Percentiles rank a stretch among this genome's conserved stretches.
phyloP scores from a whole-genome alignment of 2,888 invertebrate genomes.

The Corythucha ciliata region DNA sequence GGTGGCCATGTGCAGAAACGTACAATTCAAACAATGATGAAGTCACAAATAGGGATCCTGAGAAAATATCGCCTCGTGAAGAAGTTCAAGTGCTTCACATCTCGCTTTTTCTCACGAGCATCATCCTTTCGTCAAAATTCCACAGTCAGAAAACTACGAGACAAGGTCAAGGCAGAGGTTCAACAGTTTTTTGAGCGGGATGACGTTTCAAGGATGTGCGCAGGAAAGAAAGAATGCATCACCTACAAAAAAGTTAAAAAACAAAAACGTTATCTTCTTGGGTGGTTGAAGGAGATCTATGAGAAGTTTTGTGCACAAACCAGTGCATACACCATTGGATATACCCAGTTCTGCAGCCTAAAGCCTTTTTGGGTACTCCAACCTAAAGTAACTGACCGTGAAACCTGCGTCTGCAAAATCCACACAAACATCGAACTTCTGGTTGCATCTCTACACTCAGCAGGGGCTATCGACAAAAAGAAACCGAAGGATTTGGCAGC shows the following conservation, averaged over 20 bases:
- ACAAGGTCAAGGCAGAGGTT: neutral
- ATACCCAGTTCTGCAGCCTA: conserved; percentile 11
- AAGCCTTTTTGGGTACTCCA: conserved; percentile 22
- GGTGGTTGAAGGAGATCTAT: conserved; percentile 4
- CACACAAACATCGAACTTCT: conserved; percentile 18
- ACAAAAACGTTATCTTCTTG: conserved; percentile 7
- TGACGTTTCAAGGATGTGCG: conserved; percentile 8
- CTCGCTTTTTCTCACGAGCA: neutral
- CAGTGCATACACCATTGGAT: neutral
- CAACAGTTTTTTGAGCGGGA: conserved; percentile 13
- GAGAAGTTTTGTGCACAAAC: neutral
- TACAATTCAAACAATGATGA: too few relatives aligned
- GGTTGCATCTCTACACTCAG: conserved; percentile 6
- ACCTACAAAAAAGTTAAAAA: conserved; percentile 12
- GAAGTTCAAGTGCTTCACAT: neutral
- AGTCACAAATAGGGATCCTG: neutral
- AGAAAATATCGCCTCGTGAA: neutral
- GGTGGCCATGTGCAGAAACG: too few relatives aligned
- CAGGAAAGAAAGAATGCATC: conserved; percentile 22
- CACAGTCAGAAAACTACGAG: too few relatives aligned
- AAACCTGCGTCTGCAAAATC: conserved; percentile 16
- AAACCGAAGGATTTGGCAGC: conserved; percentile 8
- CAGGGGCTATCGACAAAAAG: conserved; percentile 2
- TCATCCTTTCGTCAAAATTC: too few relatives aligned
- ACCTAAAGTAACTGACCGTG: conserved; percentile 10